phyloP scores from a whole-genome alignment of 1,140 invertebrate genomes.

The Drosophila nasuta region DNA sequence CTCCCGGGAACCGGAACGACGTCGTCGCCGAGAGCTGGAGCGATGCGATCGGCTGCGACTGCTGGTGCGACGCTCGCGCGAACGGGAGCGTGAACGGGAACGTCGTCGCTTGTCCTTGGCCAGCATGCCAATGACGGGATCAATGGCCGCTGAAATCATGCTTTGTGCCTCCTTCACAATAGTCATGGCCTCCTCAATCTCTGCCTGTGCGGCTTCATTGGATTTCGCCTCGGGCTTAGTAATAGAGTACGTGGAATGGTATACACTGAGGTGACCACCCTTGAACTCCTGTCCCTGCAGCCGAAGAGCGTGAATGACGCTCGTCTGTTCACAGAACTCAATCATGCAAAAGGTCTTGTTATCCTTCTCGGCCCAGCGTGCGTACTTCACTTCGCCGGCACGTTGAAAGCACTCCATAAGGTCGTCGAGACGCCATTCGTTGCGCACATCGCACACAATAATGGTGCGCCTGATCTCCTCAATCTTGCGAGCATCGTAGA shows the following conservation, averaged over 20 bases:
- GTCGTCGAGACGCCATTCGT: constrained; percentile 90
- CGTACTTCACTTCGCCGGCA: constrained; percentile 98
- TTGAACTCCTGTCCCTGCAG: constrained; percentile 92
- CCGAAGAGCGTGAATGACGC: constrained; percentile 94
- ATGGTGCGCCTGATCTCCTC: constrained; percentile 98
- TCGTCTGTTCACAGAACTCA: constrained; percentile 96
- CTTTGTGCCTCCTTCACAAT: constrained; percentile 97
- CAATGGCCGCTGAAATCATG: constrained; percentile 96
- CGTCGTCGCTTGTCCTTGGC: constrained; percentile 92
- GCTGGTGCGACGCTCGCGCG: constrained; percentile 86
- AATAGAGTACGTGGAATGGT: constrained; percentile 96
- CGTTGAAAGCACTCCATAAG: constrained; percentile 93
- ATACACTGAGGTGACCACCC: constrained; percentile 89
- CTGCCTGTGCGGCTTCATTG: constrained; percentile 96
- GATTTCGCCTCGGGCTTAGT: constrained; percentile 97
- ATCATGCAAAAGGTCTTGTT: constrained; percentile 93
- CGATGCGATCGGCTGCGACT: constrained; percentile 88
- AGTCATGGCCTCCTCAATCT: constrained; percentile 99
- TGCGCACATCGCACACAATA: constrained; percentile 91
- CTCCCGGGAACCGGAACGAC: constrained; percentile 75
- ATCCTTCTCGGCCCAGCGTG: constrained; percentile 95
- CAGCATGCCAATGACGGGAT: constrained; percentile 93
- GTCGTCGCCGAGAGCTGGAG: constrained; percentile 86
- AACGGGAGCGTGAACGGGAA: constrained; percentile 87
- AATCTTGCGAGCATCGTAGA: constrained; percentile 95